Conservation (phyloP, 2,888 invertebrate species). For the Thyatira batis region DNA sequence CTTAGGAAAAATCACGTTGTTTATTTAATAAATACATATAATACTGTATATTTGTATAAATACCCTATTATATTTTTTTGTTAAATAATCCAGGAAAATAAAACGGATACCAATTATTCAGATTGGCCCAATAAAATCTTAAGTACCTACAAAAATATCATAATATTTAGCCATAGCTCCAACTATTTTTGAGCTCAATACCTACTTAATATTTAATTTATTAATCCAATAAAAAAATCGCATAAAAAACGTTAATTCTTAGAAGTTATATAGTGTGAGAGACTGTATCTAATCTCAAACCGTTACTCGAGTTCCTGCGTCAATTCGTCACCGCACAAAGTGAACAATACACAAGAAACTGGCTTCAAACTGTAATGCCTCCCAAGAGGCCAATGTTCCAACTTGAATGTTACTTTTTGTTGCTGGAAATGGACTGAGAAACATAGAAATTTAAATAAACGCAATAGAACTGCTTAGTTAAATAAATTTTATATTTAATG, state of each 20-base stretch:
- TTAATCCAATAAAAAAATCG: too few relatives aligned
- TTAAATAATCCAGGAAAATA: too few relatives aligned
- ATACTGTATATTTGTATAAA: too few relatives aligned
- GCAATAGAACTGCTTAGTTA: neutral
- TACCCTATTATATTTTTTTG: too few relatives aligned
- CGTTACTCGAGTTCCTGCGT: neutral
- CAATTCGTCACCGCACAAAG: neutral
- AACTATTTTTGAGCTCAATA: too few relatives aligned
- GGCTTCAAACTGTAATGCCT: conserved; percentile 26
- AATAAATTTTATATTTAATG: too few relatives aligned
- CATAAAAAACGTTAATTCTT: too few relatives aligned
- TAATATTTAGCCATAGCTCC: too few relatives aligned
- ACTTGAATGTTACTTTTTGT: conserved; percentile 15
- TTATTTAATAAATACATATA: neutral
- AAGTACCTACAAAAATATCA: too few relatives aligned
- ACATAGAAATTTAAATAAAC: neutral
- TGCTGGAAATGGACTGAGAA: neutral
- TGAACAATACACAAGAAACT: conserved; percentile 18
- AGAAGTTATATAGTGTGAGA: neutral
- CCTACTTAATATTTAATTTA: too few relatives aligned
- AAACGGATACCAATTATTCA: too few relatives aligned
- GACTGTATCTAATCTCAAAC: neutral
- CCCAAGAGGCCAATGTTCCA: conserved; percentile 23
- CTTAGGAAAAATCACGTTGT: neutral
- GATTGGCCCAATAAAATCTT: too few relatives aligned